phyloP scores from a whole-genome alignment of 2,888 invertebrate genomes.

The Caradrina clavipalpis region DNA sequence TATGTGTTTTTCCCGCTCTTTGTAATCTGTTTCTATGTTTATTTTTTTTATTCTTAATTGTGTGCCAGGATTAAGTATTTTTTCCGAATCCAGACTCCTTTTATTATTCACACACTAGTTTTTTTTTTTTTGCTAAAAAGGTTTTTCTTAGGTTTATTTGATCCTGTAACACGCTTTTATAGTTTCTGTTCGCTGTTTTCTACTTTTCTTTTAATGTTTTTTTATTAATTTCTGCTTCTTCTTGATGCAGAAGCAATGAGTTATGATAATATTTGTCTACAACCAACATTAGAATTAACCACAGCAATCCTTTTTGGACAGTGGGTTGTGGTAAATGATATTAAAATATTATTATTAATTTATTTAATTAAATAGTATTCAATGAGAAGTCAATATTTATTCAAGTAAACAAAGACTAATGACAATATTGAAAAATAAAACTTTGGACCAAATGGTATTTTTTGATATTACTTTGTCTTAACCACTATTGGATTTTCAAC shows the following conservation, averaged over 20 bases:
- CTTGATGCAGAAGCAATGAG: slow-evolving; percentile 89
- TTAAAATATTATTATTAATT: neutral
- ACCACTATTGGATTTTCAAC: too few relatives aligned
- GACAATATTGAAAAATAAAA: neutral
- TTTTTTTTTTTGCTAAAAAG: neutral
- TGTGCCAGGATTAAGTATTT: slow-evolving; percentile 37
- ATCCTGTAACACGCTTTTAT: slow-evolving; percentile 50
- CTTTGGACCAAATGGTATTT: too few relatives aligned
- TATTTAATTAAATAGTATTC: slow-evolving; percentile 6
- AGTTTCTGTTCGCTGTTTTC: slow-evolving; percentile 61
- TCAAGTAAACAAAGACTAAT: neutral
- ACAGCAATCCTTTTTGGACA: slow-evolving; percentile 86
- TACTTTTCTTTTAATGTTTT: slow-evolving; percentile 61
- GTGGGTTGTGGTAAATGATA: slow-evolving; percentile 71
- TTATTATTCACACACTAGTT: neutral
- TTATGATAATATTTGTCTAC: slow-evolving; percentile 55
- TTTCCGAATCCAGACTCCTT: neutral
- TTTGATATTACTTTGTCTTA: too few relatives aligned
- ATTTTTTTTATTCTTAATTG: slow-evolving; percentile 44
- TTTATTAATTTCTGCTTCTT: slow-evolving; percentile 79
- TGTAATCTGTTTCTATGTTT: slow-evolving; percentile 55
- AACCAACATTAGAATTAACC: slow-evolving; percentile 73
- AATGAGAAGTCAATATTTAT: neutral
- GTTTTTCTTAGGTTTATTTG: slow-evolving; percentile 37
- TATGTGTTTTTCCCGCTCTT: slow-evolving; percentile 54